Evolutionary conservation across 2,888 invertebrate genomes (phyloP).

Genomic region (Cosmopolites sordidus): DNA sequence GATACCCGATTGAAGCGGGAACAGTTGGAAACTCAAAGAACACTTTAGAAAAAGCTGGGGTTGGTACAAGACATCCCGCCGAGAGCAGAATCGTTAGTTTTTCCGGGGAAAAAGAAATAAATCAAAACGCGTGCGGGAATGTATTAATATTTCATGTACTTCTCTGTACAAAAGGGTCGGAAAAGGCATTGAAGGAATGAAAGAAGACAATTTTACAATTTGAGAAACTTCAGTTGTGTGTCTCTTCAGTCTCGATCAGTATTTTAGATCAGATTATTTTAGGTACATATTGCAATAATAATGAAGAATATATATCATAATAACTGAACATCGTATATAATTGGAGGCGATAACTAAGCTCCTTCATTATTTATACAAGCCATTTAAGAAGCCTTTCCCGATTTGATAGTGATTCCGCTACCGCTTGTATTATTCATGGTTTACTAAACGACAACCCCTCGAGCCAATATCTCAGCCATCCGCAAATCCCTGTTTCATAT

Average conservation of each 20-base stretch:
- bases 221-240: no score
- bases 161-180: neutral
- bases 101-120: neutral
- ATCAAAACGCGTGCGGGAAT: neutral
- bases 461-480: conserved; percentile 23
- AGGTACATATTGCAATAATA: no score
- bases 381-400: conserved; percentile 5
- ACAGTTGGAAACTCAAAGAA: neutral
- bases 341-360: neutral
- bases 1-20: neutral
- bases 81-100: neutral
- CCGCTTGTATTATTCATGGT: conserved; percentile 22
- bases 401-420: conserved; percentile 13
- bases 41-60: neutral
- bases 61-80: neutral
- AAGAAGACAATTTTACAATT: neutral
- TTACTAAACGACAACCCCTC: conserved; percentile 19
- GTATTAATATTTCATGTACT: neutral
- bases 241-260: no score
- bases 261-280: no score
- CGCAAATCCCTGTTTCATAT: conserved; percentile 24
- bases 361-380: conserved; percentile 3
- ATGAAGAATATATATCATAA: no score
- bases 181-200: neutral
- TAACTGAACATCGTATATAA: no score